Base-by-base conservation (phyloP, 2,113 vertebrate species). In the Callopanchax toddi region DNA sequence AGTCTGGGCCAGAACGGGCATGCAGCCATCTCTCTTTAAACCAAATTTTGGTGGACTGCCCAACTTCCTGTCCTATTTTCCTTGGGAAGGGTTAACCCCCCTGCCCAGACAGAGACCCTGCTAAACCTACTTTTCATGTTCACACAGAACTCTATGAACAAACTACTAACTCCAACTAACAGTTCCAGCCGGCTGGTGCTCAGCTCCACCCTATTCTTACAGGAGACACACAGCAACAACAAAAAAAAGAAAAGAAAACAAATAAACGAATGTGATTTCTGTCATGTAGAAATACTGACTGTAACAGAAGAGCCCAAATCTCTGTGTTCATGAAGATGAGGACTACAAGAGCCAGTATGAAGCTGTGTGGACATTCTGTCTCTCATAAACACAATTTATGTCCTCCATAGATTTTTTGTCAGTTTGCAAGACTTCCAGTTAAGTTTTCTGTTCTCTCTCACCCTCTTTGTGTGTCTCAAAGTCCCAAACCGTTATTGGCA, bases 91-190 rank as follows among this genome's bases (percentile, higher is more conserved):
- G 45, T 23, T 4, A 11, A 3, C 12, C 17, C 26, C 17, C 3
- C 74, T 58, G 61, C 71, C 73, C 68, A 53, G 74, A 61, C 83
- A 83, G 82, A 85, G 75, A 83, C 80, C 80, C 75, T 74, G 82
- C 74, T 84, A 81, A 83, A 79, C 83, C 66, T 82, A 69, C 76
- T 79, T 78, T 77, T 79, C 76, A 84, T 73, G 74, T 76, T 78
- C 81, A 87, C 70, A 51, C 71, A 82, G 85, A 81, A 87, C 80
- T 79, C 74, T 67, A 37, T 56, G 68, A 79, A 86, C 72, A 32
- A 85, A 80, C 82, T 86, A 86, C 88, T 86, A 85, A 87, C 87
- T 81, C 79, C 84, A 60, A 87, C 86, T 88, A 89, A 90, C 87
- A 86, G 84, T 82, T 86, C 77, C 79, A 80, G 83, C 79, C 69